Evolutionary conservation across 1,140 invertebrate genomes (phyloP), one percentile per base, ranked within the genome.

Genomic region (Bombus superbus): DNA sequence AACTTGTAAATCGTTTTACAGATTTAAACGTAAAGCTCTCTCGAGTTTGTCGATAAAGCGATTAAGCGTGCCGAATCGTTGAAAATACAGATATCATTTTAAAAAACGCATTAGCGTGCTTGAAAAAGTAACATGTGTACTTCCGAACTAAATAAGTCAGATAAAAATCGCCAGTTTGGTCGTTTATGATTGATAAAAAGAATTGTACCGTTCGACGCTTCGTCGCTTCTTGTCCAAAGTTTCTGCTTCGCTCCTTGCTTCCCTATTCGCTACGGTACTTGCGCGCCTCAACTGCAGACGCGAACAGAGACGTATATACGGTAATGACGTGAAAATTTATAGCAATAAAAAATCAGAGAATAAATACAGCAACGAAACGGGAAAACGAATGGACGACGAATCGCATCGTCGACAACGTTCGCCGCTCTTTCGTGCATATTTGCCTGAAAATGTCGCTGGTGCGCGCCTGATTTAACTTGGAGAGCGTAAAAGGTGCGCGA

Each of bases 281-380:
- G n/a, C 6, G 15, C 59, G 59, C 59, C 1, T 13, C 0, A 35
- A 32, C n/a, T 35, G n/a, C 32, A 8, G 4, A 32, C n/a, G 8
- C 0, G 13, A 15, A 32, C 8, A 15, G 13, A 32, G n/a, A 66
- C 64, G 32, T 32, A 53, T 53, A 53, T 22, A 53, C 47, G 18
- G n/a, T 66, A 66, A 66, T 66, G 64, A 32, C 66, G 25, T 32
- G 66, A 68, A 18, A 35, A 68, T 66, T 32, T 32, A 32, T 32
- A 15, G n/a, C 4, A 25, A 32, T 38, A 18, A 68, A 35, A 74
- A 68, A 53, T 22, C 18, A 8, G 47, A 53, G 18, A 53, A 81
- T 47, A 78, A 72, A 66, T 66, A n/a, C 80, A 88, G 80, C 80
- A 80, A 76, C 18, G 84, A 32, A 74, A 28, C 35, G 25, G 35